phyloP scores from a whole-genome alignment of 2,113 vertebrate genomes.

The Antennarius striatus region DNA sequence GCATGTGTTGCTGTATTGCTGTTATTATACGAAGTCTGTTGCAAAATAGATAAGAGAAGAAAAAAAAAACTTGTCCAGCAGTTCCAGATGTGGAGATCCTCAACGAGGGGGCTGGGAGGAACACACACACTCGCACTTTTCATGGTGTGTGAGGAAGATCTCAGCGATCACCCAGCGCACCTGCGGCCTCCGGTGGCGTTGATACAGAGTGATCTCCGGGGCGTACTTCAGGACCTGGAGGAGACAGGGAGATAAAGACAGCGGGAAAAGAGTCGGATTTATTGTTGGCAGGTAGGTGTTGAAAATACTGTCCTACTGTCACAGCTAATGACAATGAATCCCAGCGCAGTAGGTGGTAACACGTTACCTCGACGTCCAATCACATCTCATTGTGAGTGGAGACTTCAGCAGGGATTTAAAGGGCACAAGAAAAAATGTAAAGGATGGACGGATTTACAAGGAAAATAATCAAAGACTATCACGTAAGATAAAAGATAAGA shows the following conservation, averaged over 20 bases:
- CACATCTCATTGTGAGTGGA: no score
- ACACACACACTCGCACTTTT: slow-evolving; percentile 91
- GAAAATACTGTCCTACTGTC: not conserved
- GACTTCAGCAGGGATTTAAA: no score
- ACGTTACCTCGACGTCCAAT: no score
- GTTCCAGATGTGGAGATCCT: slow-evolving; percentile 51
- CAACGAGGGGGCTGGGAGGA: slow-evolving; percentile 90
- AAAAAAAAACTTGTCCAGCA: slow-evolving; percentile 21
- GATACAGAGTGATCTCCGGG: slow-evolving; percentile 79
- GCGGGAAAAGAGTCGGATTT: slow-evolving; percentile 1
- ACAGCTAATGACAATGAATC: no score
- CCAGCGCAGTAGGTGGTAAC: no score
- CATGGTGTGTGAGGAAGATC: slow-evolving; percentile 93
- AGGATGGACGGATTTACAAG: not conserved
- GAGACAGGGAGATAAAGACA: slow-evolving; percentile 12
- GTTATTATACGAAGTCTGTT: slow-evolving; percentile 42
- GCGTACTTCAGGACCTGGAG: slow-evolving; percentile 90
- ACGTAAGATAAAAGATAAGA: no score
- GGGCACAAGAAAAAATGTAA: not conserved
- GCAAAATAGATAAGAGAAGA: slow-evolving; percentile 28
- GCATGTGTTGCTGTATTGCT: slow-evolving; percentile 34
- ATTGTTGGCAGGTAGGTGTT: not conserved
- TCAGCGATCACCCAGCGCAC: slow-evolving; percentile 85
- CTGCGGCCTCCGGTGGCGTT: slow-evolving; percentile 72
- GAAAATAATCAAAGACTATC: no score